Evolutionary conservation across 1,140 invertebrate genomes (phyloP).

Genomic region (Xylocopa sonorina): DNA sequence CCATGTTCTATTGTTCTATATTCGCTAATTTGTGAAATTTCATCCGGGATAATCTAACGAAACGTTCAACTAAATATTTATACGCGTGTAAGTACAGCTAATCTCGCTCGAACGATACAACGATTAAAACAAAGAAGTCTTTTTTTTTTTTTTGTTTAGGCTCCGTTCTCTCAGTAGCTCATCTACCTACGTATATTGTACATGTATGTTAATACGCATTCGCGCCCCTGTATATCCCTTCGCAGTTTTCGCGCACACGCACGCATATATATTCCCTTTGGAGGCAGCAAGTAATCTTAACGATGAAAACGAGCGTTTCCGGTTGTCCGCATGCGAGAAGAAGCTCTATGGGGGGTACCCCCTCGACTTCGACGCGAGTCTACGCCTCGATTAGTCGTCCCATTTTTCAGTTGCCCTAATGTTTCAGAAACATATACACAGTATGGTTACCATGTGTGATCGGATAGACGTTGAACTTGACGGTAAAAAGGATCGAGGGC

Average conservation of each 20-base stretch:
- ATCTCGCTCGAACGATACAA: conserved; percentile 39
- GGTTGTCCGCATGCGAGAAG: conserved; percentile 33
- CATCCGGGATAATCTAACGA: not conserved
- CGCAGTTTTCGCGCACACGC: conserved; percentile 2
- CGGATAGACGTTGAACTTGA: not conserved
- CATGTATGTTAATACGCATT: not conserved
- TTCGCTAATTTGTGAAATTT: not conserved
- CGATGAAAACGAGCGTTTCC: conserved; percentile 40
- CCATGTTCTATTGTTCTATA: too few relatives aligned
- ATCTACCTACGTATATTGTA: conserved; percentile 9
- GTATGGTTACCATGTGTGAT: conserved; percentile 21
- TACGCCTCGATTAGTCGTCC: conserved; percentile 10
- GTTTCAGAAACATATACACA: conserved; percentile 40
- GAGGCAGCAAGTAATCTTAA: conserved; percentile 31
- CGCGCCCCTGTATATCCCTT: conserved; percentile 6
- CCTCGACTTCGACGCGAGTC: conserved; percentile 21
- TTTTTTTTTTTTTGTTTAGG: too few relatives aligned
- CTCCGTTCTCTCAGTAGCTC: conserved; percentile 48
- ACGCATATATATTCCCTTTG: conserved; percentile 19
- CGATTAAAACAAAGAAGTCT: conserved; percentile 60
- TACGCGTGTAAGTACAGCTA: conserved; percentile 47
- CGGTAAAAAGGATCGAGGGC: not conserved
- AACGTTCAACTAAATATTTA: conserved; percentile 29
- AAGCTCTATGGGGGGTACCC: conserved; percentile 15
- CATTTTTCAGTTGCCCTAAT: conserved; percentile 23